These are phyloP conservation scores for Hucho hucho DNA, from an alignment of 2,113 vertebrate genomes.

Conservation along the genomic window DNA sequence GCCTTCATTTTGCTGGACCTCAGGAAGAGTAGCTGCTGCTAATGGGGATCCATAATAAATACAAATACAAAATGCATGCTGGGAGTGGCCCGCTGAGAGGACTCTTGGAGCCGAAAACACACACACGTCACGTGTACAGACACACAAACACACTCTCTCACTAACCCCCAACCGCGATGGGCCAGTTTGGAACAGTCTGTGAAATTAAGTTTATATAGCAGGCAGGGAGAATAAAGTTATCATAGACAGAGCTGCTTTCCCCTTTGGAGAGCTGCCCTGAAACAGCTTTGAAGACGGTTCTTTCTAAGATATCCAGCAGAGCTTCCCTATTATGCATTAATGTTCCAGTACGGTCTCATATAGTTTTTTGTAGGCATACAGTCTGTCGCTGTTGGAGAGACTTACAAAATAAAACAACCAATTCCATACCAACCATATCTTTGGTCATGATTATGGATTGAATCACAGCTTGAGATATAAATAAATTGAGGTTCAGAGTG, in stretches of 20 bases:
- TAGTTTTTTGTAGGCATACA: slow-evolving; percentile 21
- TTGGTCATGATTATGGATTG: too few relatives aligned
- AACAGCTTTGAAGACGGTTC: slow-evolving; percentile 44
- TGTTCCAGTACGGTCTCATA: slow-evolving; percentile 41
- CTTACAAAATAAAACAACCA: slow-evolving; percentile 20
- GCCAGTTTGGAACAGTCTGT: not conserved
- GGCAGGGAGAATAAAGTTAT: slow-evolving; percentile 12
- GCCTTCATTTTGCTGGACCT: too few relatives aligned
- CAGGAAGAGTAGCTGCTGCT: too few relatives aligned
- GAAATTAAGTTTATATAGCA: slow-evolving; percentile 20
- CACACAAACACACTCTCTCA: not conserved
- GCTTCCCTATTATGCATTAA: slow-evolving; percentile 43
- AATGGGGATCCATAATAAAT: too few relatives aligned
- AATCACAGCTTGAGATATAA: too few relatives aligned
- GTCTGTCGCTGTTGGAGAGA: slow-evolving; percentile 47
- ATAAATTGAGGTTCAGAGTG: too few relatives aligned
- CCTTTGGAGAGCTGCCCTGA: not conserved
- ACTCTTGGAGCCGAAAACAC: not conserved
- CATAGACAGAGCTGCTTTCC: slow-evolving; percentile 1
- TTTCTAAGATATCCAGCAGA: slow-evolving; percentile 45
- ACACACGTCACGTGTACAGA: not conserved
- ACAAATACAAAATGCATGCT: not conserved
- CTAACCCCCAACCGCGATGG: not conserved
- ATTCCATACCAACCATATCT: too few relatives aligned
- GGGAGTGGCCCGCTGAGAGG: not conserved